Evolutionary conservation across 2,888 invertebrate genomes (phyloP).

Genomic region (Eilema caniola): DNA sequence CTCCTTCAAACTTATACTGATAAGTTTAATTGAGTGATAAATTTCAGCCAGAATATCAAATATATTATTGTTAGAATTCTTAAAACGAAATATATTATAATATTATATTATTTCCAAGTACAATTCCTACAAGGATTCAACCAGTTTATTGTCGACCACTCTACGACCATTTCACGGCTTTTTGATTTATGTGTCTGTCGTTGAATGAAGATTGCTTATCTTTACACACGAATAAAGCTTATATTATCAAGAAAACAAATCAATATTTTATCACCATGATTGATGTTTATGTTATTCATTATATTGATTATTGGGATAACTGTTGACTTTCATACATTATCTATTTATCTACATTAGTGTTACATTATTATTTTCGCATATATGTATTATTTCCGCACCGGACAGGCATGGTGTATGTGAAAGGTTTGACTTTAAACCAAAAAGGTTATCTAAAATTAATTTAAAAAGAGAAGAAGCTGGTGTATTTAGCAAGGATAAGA

Average conservation of each 20-base stretch:
- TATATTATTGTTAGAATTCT: not conserved
- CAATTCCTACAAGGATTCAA: conserved; percentile 35
- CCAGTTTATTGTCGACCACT: conserved; percentile 56
- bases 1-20: conserved; percentile 35
- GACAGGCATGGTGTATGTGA: too few relatives aligned
- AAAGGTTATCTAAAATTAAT: too few relatives aligned
- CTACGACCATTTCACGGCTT: conserved; percentile 76
- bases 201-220: conserved; percentile 76
- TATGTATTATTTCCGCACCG: too few relatives aligned
- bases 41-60: conserved; percentile 21
- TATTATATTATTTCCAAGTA: conserved; percentile 21
- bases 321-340: conserved; percentile 6
- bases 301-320: conserved; percentile 34
- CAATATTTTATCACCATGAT: conserved; percentile 52
- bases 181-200: conserved; percentile 80
- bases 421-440: too few relatives aligned
- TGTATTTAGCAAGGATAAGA: too few relatives aligned
- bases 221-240: conserved; percentile 69
- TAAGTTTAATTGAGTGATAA: conserved; percentile 25
- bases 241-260: conserved; percentile 69
- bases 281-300: conserved; percentile 42
- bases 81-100: not conserved
- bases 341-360: not conserved
- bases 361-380: not conserved
- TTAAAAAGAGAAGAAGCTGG: too few relatives aligned